A percentile compares a stretch with the other conserved stretches of the same genome.
Evolutionary conservation across 2,888 invertebrate genomes (phyloP).

Genomic region (Cepaea hortensis): DNA sequence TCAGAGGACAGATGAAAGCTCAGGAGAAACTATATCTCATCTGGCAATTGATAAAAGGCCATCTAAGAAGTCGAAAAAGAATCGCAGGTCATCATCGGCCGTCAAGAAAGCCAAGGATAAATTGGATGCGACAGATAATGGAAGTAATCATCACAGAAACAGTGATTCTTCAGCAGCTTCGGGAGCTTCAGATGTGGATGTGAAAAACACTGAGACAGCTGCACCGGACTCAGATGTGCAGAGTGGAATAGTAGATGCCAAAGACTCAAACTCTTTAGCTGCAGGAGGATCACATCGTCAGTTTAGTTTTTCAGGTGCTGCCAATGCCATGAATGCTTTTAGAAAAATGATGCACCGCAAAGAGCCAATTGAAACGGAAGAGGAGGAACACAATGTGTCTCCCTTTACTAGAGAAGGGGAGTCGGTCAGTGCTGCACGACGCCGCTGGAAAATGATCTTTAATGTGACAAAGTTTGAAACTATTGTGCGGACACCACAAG

Average conservation of each 20-base stretch:
- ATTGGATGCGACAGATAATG: background rate
- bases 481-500: slow-evolving; percentile 53
- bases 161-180: slow-evolving; percentile 46
- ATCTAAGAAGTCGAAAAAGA: slow-evolving; percentile 10
- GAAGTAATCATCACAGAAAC: background rate
- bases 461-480: slow-evolving; percentile 68
- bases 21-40: background rate
- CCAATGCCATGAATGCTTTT: slow-evolving; percentile 49
- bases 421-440: slow-evolving; percentile 39
- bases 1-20: slow-evolving; percentile 17
- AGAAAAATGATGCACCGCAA: slow-evolving; percentile 38
- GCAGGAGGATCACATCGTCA: background rate
- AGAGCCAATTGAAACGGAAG: slow-evolving; percentile 46
- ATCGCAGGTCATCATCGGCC: background rate
- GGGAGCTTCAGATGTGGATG: slow-evolving; percentile 36
- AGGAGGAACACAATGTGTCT: slow-evolving; percentile 34
- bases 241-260: background rate
- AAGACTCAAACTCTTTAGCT: background rate
- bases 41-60: background rate
- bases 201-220: slow-evolving; percentile 29
- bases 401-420: background rate
- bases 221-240: background rate
- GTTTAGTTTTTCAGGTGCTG: slow-evolving; percentile 30
- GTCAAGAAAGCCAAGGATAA: slow-evolving; percentile 12
- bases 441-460: slow-evolving; percentile 66